Conservation (phyloP, 2,113 vertebrate genomes). For the Ochotona princeps region DNA sequence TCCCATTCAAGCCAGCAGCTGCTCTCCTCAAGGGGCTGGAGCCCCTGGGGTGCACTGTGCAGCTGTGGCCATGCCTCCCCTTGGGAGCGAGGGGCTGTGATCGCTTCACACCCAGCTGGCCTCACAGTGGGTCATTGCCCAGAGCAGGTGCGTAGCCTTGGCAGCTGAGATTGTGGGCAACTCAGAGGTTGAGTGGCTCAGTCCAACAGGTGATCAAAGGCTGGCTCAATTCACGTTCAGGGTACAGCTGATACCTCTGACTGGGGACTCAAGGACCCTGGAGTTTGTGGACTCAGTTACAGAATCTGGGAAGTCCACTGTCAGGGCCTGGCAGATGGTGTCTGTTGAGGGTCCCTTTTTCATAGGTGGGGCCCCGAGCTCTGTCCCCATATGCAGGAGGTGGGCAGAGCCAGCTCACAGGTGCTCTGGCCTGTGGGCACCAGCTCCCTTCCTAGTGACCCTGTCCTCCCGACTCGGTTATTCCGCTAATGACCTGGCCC, state of each 20-base stretch:
- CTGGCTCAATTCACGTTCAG: background rate
- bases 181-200: background rate
- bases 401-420: background rate
- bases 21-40: accelerated
- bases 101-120: accelerated
- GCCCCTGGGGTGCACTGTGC: background rate
- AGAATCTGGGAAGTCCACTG: background rate
- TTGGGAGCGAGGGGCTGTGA: background rate
- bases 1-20: background rate
- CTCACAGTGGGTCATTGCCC: accelerated
- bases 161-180: background rate
- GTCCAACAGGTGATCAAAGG: background rate
- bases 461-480: background rate
- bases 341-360: background rate
- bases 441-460: too few relatives aligned
- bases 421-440: too few relatives aligned
- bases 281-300: too few relatives aligned
- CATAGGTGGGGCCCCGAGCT: background rate
- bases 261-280: too few relatives aligned
- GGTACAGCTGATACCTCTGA: too few relatives aligned
- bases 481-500: too few relatives aligned
- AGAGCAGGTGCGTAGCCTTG: too few relatives aligned
- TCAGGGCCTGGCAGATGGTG: background rate
- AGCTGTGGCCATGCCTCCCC: accelerated
- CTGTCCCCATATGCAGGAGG: background rate